phyloP scores from a whole-genome alignment of 2,113 vertebrate species.

The Lepus timidus region DNA sequence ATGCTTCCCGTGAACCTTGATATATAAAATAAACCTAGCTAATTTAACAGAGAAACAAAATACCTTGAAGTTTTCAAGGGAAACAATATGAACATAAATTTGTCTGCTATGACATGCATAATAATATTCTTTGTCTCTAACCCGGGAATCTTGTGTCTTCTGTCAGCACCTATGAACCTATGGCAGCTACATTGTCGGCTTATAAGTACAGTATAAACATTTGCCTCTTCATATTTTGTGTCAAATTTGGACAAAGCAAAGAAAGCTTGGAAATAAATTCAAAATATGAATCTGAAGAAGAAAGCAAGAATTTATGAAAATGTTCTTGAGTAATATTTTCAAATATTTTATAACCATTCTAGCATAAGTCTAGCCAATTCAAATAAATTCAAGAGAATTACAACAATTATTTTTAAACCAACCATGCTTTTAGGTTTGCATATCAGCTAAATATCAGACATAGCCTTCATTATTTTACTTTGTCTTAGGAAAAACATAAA shows the following conservation, averaged over 20 bases:
- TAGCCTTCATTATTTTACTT: neutral
- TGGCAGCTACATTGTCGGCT: neutral
- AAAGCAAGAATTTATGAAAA: neutral
- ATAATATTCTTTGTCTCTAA: neutral
- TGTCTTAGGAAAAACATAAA: conserved; percentile 9
- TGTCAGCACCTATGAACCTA: neutral
- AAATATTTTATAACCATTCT: neutral
- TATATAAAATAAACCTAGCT: neutral
- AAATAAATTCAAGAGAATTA: neutral
- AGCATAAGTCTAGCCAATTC: neutral
- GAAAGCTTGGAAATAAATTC: neutral
- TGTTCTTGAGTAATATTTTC: neutral
- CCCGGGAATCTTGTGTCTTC: neutral
- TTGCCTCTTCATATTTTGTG: neutral
- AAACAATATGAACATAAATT: neutral
- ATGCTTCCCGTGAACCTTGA: neutral
- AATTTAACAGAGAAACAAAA: neutral
- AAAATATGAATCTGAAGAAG: neutral
- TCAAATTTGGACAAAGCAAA: neutral
- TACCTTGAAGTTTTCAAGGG: neutral
- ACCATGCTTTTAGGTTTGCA: neutral
- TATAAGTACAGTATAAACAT: neutral
- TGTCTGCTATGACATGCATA: neutral
- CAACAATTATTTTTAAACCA: neutral
- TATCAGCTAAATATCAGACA: neutral